Conservation (phyloP, 35 echinoderm and acorn worm species). For the Eucidaris tribuloides region DNA sequence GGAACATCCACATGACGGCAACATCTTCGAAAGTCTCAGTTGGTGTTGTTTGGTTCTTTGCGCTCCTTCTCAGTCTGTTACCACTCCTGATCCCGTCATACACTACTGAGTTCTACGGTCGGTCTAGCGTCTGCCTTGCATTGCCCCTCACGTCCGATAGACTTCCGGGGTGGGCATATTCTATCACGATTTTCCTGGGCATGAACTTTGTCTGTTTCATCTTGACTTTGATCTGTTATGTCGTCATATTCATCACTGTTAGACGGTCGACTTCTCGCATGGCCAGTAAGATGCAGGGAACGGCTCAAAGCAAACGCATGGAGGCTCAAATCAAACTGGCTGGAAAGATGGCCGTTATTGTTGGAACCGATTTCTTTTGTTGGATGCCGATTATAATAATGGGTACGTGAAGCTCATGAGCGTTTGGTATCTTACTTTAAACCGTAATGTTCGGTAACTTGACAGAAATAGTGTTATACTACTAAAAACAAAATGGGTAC, state of each 20-base stretch:
- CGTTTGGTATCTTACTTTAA: no score
- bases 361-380: constrained; percentile 62
- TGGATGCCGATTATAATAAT: constrained; percentile 80
- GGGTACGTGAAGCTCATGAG: no score
- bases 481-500: no score
- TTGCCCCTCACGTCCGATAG: constrained; percentile 34
- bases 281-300: not conserved
- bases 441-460: no score
- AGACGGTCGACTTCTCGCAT: constrained; percentile 39
- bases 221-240: constrained; percentile 51
- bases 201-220: constrained; percentile 59
- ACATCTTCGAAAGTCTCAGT: not conserved
- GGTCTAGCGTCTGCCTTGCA: constrained; percentile 70
- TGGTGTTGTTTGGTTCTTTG: constrained; percentile 1
- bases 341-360: constrained; percentile 48
- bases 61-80: constrained; percentile 13
- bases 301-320: not conserved
- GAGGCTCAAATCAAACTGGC: constrained; percentile 49
- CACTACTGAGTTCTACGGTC: constrained; percentile 69
- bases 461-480: no score
- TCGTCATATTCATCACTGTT: constrained; percentile 49
- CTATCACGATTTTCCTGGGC: constrained; percentile 51
- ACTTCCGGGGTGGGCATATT: constrained; percentile 52
- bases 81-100: constrained; percentile 13
- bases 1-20: not conserved